Evolutionary conservation across 2,797 vertebrate genomes (phyloP).

Genomic region (Falco columbarius): DNA sequence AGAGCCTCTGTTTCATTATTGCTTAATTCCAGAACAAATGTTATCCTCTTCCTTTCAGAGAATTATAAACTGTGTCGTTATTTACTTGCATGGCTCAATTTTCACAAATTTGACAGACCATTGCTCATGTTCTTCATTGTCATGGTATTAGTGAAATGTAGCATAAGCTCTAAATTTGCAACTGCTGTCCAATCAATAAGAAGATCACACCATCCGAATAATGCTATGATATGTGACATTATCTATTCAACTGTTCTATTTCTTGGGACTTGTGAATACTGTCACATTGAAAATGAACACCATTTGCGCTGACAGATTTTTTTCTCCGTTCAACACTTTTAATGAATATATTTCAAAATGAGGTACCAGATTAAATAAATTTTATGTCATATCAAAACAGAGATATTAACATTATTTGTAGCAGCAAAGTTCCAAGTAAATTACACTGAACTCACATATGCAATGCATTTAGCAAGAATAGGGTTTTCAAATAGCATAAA

Average conservation of each 20-base stretch:
- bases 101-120: slow-evolving; percentile 68
- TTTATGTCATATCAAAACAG: slow-evolving; percentile 60
- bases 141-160: slow-evolving; percentile 75
- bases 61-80: slow-evolving; percentile 74
- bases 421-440: slow-evolving; percentile 60
- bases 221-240: slow-evolving; percentile 44
- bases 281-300: slow-evolving; percentile 65
- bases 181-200: slow-evolving; percentile 51
- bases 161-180: slow-evolving; percentile 69
- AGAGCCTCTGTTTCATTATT: slow-evolving; percentile 59
- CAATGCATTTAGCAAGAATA: slow-evolving; percentile 58
- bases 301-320: slow-evolving; percentile 58
- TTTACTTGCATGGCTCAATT: slow-evolving; percentile 71
- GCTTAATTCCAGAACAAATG: slow-evolving; percentile 73
- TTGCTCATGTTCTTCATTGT: slow-evolving; percentile 73
- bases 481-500: slow-evolving; percentile 56
- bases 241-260: slow-evolving; percentile 52
- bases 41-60: slow-evolving; percentile 55
- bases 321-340: slow-evolving; percentile 47
- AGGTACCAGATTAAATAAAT: slow-evolving; percentile 72
- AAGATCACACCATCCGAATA: slow-evolving; percentile 44
- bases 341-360: slow-evolving; percentile 71
- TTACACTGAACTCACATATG: slow-evolving; percentile 53
- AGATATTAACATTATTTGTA: slow-evolving; percentile 68
- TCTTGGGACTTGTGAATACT: slow-evolving; percentile 58